These are phyloP conservation scores for Felis catus DNA, from an alignment of 2,113 vertebrate species.

Conservation along the genomic window F.catus_Fca126_mat1.0 CM031415.1:165748501-165749000, in stretches of 20 bases:
- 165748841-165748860: conserved; percentile 98
- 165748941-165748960: background rate
- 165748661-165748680: conserved; percentile 67
- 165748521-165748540: conserved; percentile 69
- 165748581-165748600: conserved; percentile 56
- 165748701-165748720: conserved; percentile 99
- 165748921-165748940: background rate
- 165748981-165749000: background rate
- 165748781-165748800: conserved; percentile 99
- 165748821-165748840: conserved; percentile 99
- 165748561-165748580: conserved; percentile 54
- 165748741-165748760: conserved; percentile 95
- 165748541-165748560: conserved; percentile 62
- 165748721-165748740: conserved; percentile 97
- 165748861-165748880: conserved; percentile 98
- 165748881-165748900: conserved; percentile 99
- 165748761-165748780: conserved; percentile 98
- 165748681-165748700: conserved; percentile 91
- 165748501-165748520: conserved; percentile 59
- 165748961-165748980: background rate
- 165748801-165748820: conserved; percentile 99
- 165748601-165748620: conserved; percentile 6
- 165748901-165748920: conserved; percentile 98
- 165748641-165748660: background rate
- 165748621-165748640: conserved; percentile 45